Conservation (phyloP, 2,888 invertebrate species). For the Melanotus villosus region DNA sequence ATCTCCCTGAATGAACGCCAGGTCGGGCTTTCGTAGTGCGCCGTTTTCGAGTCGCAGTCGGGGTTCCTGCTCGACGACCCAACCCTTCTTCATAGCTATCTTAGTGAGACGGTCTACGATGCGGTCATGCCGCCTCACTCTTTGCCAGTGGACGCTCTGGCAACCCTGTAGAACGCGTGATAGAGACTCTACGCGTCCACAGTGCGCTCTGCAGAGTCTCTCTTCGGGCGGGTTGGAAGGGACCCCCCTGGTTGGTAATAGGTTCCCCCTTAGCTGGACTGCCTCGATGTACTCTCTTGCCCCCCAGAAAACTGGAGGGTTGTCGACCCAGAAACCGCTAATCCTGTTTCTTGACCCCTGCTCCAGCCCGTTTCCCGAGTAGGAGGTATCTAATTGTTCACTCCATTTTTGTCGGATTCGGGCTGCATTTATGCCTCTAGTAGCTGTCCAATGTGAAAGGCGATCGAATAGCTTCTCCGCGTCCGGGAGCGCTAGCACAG, state of each 20-base stretch:
- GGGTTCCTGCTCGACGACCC: neutral
- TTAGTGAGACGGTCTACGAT: too few species aligned
- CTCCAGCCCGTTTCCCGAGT: too few species aligned
- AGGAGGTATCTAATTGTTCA: neutral
- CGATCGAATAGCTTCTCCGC: too few species aligned
- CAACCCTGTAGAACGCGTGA: too few species aligned
- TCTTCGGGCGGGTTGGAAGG: constrained; percentile 16
- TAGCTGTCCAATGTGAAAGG: neutral
- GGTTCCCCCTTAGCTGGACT: neutral
- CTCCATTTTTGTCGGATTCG: neutral
- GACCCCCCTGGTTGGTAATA: neutral
- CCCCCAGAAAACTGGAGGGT: neutral
- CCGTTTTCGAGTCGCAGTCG: neutral
- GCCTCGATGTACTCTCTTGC: neutral
- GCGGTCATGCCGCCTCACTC: too few species aligned
- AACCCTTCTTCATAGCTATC: neutral
- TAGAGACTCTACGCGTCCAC: too few species aligned
- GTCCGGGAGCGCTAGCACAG: too few species aligned
- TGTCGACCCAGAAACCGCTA: too few species aligned
- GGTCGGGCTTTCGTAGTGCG: neutral
- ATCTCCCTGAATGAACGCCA: neutral
- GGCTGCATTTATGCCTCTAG: neutral
- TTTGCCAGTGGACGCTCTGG: too few species aligned
- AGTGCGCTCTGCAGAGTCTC: neutral
- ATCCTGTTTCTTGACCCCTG: too few species aligned